Percentiles rank a stretch among this genome's conserved stretches.
Conservation (phyloP, 2,113 vertebrate species). For the Balaeniceps rex region DNA sequence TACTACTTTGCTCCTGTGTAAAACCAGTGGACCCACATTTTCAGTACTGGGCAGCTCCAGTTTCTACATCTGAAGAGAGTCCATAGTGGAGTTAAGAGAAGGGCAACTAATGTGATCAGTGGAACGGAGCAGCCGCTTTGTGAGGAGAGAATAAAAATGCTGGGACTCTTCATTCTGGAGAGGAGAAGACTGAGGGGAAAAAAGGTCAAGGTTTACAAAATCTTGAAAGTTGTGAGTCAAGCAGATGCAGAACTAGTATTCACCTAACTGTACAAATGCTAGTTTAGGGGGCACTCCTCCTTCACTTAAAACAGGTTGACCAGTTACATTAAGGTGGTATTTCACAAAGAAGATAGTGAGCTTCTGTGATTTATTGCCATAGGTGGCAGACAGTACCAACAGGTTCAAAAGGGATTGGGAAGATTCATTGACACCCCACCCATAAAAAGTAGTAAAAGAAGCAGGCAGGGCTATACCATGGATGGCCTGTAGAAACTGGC, state of each 20-base stretch:
- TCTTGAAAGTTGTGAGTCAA: background rate
- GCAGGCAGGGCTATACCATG: background rate
- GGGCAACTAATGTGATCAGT: background rate
- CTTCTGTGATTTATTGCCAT: background rate
- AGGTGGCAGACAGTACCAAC: background rate
- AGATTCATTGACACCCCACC: background rate
- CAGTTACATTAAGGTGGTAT: background rate
- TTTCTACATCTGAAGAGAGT: background rate
- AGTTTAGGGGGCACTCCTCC: background rate
- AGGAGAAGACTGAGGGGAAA: background rate
- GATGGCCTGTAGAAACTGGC: background rate
- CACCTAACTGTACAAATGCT: background rate
- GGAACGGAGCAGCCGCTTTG: background rate
- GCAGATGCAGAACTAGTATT: background rate
- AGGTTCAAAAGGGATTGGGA: background rate
- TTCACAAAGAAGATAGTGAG: background rate
- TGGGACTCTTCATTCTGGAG: background rate
- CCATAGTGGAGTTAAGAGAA: background rate
- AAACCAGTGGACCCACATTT: background rate
- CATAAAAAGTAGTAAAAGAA: background rate
- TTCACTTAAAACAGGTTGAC: background rate
- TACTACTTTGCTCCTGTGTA: background rate
- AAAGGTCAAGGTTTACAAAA: background rate
- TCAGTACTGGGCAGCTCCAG: background rate
- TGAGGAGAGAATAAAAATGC: background rate